Conservation (phyloP, 2,797 vertebrate species). For the Urophycis tenuis region DNA sequence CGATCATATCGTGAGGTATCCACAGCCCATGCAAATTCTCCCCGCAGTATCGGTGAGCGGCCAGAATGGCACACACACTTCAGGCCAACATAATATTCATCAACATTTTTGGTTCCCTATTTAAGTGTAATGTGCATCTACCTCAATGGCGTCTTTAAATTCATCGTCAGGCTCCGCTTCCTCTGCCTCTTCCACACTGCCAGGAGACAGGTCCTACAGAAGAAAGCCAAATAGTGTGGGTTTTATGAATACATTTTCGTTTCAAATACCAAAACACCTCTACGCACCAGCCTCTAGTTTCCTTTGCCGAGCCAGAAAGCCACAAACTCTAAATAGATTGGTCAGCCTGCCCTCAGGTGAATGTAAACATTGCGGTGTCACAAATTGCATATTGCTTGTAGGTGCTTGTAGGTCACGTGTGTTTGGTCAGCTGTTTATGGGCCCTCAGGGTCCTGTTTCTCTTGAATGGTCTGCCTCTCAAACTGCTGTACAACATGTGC, state of each 20-base stretch:
- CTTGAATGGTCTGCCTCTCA: too few species aligned
- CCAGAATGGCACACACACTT: too few species aligned
- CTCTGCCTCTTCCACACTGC: slow-evolving; percentile 93
- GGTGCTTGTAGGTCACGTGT: too few species aligned
- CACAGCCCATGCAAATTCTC: background rate
- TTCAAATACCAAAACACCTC: background rate
- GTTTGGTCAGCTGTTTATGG: too few species aligned
- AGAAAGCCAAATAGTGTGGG: background rate
- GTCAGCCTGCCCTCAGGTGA: too few species aligned
- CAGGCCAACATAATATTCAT: too few species aligned
- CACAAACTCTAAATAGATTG: too few species aligned
- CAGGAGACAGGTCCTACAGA: slow-evolving; percentile 87
- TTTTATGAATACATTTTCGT: background rate
- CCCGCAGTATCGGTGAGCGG: background rate
- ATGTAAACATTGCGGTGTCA: too few species aligned
- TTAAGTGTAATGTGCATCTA: slow-evolving; percentile 46
- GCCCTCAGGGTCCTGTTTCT: too few species aligned
- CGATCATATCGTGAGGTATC: background rate
- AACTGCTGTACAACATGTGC: too few species aligned
- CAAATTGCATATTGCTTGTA: too few species aligned
- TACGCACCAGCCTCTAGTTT: background rate
- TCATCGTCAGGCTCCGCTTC: slow-evolving; percentile 97
- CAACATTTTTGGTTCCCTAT: too few species aligned
- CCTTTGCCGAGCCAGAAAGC: background rate
- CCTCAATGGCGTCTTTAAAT: slow-evolving; percentile 98